Conservation (phyloP, 2,888 invertebrate species). For the Diploptera punctata region DNA sequence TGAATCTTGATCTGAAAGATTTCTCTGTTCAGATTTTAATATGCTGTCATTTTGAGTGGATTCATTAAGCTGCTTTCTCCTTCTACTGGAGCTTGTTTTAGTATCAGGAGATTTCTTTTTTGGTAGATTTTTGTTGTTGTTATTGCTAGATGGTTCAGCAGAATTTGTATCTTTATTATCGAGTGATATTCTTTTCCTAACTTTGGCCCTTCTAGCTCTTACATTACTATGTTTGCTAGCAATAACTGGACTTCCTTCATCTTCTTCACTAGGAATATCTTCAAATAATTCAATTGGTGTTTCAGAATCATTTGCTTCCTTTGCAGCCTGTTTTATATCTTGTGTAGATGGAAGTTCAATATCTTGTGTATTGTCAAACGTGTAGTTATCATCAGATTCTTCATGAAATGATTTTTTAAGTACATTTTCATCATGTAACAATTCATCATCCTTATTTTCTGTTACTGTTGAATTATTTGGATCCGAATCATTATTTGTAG, state of each 20-base stretch:
- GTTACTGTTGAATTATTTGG: no score
- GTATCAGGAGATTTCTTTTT: not conserved
- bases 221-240: not conserved
- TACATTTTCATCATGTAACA: no score
- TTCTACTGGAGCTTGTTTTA: no score
- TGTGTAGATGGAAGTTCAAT: not conserved
- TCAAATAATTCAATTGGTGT: not conserved
- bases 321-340: not conserved
- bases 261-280: not conserved
- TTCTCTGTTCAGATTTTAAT: not conserved
- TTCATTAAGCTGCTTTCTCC: not conserved
- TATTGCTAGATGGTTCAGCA: not conserved
- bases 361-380: not conserved
- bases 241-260: not conserved
- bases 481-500: no score
- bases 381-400: no score
- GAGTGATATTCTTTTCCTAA: not conserved
- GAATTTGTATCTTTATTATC: not conserved
- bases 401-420: no score
- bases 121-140: not conserved
- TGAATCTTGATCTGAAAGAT: not conserved
- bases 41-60: not conserved
- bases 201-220: not conserved
- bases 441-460: no score
- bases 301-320: not conserved